Conservation (phyloP, 1,140 invertebrate species). For the Drosophila kanapiae region DNA sequence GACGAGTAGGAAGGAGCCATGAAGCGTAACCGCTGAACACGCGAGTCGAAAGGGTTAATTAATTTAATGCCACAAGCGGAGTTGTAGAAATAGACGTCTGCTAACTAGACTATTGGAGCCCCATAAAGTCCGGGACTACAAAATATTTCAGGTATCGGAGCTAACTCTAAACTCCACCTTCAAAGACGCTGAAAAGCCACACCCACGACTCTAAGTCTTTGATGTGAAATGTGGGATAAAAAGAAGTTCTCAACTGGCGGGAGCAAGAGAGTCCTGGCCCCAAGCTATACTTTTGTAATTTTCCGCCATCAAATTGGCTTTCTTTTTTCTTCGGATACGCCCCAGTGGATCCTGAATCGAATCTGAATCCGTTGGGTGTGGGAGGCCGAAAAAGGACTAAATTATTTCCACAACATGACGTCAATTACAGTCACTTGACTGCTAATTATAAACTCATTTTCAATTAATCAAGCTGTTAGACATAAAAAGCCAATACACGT, state of each 20-base stretch:
- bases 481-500: constrained; percentile 36
- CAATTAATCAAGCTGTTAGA: constrained; percentile 70
- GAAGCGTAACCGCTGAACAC: constrained; percentile 75
- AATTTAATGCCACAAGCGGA: constrained; percentile 65
- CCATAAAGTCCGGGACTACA: constrained; percentile 22
- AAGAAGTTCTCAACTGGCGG: constrained; percentile 23
- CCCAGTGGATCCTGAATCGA: constrained; percentile 30
- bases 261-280: constrained; percentile 40
- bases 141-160: constrained; percentile 5
- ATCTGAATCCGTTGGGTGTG: constrained; percentile 4
- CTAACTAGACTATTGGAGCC: constrained; percentile 46
- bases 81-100: constrained; percentile 9
- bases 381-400: constrained; percentile 13
- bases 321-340: constrained; percentile 19
- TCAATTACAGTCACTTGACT: constrained; percentile 53
- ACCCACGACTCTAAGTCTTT: constrained; percentile 54
- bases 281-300: constrained; percentile 69
- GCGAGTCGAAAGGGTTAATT: constrained; percentile 77
- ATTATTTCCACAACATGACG: constrained; percentile 34
- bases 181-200: constrained; percentile 39
- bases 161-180: constrained; percentile 35
- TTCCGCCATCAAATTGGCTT: constrained; percentile 42
- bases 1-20: constrained; percentile 2
- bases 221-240: constrained; percentile 58
- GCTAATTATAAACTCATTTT: constrained; percentile 80